These are phyloP conservation scores for Mustelus asterias DNA, from an alignment of 2,113 vertebrate species.

Conservation along the genomic window DNA sequence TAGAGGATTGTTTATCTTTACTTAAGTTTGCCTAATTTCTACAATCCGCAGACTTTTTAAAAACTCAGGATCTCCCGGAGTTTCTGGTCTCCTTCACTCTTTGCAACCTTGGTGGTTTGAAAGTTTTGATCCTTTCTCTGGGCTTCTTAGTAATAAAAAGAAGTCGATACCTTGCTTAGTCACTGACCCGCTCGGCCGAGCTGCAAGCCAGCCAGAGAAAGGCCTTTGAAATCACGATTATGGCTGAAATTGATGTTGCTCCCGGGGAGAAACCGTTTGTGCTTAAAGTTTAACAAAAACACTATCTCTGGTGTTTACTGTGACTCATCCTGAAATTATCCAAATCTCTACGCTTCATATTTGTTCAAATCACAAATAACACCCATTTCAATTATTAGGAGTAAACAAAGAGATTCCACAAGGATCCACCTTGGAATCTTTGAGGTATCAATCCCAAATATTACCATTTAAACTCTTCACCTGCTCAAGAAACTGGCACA, in stretches of 20 bases:
- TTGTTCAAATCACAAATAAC: neutral
- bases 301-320: neutral
- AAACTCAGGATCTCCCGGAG: neutral
- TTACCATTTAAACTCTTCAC: neutral
- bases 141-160: neutral
- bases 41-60: neutral
- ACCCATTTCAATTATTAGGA: neutral
- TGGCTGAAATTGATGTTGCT: neutral
- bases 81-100: neutral
- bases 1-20: neutral
- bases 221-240: constrained; percentile 5
- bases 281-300: neutral
- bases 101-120: neutral
- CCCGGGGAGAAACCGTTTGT: neutral
- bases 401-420: neutral
- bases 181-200: neutral
- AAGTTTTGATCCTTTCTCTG: neutral
- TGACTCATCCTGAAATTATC: neutral
- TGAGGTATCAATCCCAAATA: neutral
- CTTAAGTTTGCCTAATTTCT: neutral
- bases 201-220: neutral
- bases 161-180: neutral
- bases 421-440: neutral
- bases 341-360: neutral
- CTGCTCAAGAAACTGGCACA: neutral